Percentiles rank a stretch among this genome's conserved stretches.
Evolutionary conservation across 2,888 invertebrate genomes (phyloP).

Genomic region (Apoderus coryli): DNA sequence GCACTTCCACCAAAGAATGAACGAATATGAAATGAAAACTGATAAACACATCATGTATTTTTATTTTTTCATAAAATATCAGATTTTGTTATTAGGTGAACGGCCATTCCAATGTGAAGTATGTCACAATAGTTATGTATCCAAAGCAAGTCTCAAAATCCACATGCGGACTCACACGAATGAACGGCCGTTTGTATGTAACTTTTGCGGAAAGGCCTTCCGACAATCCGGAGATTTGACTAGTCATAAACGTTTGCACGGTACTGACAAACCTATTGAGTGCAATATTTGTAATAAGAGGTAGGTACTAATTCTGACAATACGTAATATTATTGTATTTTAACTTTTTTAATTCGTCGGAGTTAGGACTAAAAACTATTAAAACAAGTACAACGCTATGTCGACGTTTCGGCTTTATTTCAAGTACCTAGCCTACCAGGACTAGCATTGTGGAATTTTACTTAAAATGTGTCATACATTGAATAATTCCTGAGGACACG

Average conservation of each 20-base stretch:
- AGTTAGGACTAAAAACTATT: too few relatives aligned
- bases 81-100: slow-evolving; percentile 25
- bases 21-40: too few relatives aligned
- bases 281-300: slow-evolving; percentile 32
- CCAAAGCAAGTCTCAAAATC: slow-evolving; percentile 34
- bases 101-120: slow-evolving; percentile 33
- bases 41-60: slow-evolving; percentile 1
- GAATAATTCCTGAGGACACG: too few relatives aligned
- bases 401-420: too few relatives aligned
- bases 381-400: too few relatives aligned
- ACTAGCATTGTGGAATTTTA: too few relatives aligned
- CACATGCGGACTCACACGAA: slow-evolving; percentile 36
- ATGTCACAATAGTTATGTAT: slow-evolving; percentile 34
- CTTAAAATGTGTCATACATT: too few relatives aligned
- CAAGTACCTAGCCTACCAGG: too few relatives aligned
- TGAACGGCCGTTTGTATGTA: slow-evolving; percentile 33
- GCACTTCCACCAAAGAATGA: too few relatives aligned
- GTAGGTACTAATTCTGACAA: slow-evolving; percentile 19
- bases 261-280: slow-evolving; percentile 34
- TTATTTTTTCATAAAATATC: not conserved
- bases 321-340: too few relatives aligned
- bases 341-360: too few relatives aligned
- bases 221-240: slow-evolving; percentile 33
- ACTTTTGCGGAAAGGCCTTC: slow-evolving; percentile 34
- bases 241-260: slow-evolving; percentile 33